Evolutionary conservation across 1,140 invertebrate species (phyloP), one percentile per base, ranked within the genome.

Genomic region (Asbolus verrucosus): DNA sequence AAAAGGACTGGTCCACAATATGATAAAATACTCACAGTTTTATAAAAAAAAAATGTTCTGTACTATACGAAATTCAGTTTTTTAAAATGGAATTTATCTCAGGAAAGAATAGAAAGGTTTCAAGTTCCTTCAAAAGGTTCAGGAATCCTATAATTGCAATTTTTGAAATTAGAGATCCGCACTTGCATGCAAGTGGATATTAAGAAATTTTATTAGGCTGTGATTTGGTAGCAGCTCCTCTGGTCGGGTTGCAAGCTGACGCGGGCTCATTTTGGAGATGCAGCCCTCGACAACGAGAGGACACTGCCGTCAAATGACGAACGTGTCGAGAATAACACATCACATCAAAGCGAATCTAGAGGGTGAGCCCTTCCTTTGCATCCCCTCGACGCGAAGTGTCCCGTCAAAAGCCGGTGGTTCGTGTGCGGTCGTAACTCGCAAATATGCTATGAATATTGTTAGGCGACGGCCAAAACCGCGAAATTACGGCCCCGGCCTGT

Each of bases 201-300:
- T n/a, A n/a, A n/a, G n/a, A n/a, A n/a, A 36, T 36, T 36, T 2
- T 36, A 36, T 36, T 36, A 36, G 11, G 11, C 33, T 36, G 8
- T 8, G 50, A 59, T 63, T 63, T 63, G 39, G 41, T 63, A 33
- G 33, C 9, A 62, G 18, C 36, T 63, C 13, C 61, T 63, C 60
- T 11, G 43, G 43, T 41, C 14, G 24, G 50, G 15, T 13, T 33
- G 54, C 67, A 69, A 69, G 67, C 67, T 69, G 67, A 69, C 67
- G 67, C 67, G 14, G 19, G 36, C 54, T 69, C 67, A 69, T 69
- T 69, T 69, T 69, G 54, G 43, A 69, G 67, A 69, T 69, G 67
- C 67, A 69, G 9, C 67, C 31, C 54, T 61, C 67, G 38, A 69
- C 67, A 62, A 69, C 33, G 18, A 69, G 59, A 43, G 19, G 54